phyloP scores from a whole-genome alignment of 2,113 vertebrate genomes.

The Craseonycteris thonglongyai region DNA sequence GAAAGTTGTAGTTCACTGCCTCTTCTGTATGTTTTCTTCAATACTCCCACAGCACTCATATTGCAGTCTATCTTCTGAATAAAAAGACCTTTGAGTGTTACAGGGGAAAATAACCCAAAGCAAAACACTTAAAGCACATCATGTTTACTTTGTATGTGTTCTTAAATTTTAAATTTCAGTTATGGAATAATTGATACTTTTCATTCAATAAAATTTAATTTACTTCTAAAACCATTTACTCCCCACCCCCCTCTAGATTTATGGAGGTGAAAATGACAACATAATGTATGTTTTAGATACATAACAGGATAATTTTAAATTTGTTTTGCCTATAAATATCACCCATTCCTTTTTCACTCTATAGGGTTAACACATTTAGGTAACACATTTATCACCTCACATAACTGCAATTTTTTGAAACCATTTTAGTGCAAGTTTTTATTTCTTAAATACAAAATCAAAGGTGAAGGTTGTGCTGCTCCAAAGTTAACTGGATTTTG shows the following conservation, averaged over 20 bases:
- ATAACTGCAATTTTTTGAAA: not conserved
- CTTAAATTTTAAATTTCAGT: not conserved
- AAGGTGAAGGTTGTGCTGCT: not conserved
- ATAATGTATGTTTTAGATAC: not conserved
- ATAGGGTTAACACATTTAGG: not conserved
- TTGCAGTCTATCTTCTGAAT: not conserved
- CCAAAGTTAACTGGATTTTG: not conserved
- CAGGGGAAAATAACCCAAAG: not conserved
- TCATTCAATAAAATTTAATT: not conserved
- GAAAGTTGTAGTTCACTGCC: not conserved
- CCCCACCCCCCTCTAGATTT: not conserved
- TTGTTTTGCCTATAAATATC: too few species aligned
- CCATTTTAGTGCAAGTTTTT: not conserved
- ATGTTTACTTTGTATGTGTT: not conserved
- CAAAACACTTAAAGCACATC: not conserved
- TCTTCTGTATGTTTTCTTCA: not conserved
- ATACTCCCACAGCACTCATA: not conserved
- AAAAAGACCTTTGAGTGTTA: not conserved
- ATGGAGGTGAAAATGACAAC: not conserved
- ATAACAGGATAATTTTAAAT: not conserved
- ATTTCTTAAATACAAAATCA: conserved; percentile 7
- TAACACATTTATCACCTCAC: not conserved
- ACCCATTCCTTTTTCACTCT: too few species aligned
- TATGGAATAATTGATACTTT: not conserved
- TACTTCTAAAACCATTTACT: not conserved